phyloP scores from a whole-genome alignment of 1,140 invertebrate species.

The Macrobrachium rosenbergii region DNA sequence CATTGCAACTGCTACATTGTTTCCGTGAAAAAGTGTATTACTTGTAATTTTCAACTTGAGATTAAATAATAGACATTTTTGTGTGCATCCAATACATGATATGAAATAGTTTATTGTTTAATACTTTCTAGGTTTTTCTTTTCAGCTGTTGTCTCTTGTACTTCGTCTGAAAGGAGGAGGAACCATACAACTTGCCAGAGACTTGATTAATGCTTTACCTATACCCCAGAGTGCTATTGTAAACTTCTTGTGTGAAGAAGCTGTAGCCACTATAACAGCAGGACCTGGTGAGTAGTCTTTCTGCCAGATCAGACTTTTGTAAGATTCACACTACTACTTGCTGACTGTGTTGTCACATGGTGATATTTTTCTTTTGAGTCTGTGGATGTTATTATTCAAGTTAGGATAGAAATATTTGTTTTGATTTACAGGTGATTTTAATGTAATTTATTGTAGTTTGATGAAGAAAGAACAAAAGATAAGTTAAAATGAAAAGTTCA shows the following conservation, averaged over 20 bases:
- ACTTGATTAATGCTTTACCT: conserved; percentile 50
- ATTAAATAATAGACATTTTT: too few relatives aligned
- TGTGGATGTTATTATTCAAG: too few relatives aligned
- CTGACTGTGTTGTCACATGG: background rate
- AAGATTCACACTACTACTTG: background rate
- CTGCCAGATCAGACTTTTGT: background rate
- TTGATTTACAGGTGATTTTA: too few relatives aligned
- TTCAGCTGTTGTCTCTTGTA: conserved; percentile 42
- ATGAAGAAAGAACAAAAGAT: too few relatives aligned
- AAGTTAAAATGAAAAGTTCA: too few relatives aligned
- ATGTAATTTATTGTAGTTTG: too few relatives aligned
- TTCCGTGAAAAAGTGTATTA: too few relatives aligned
- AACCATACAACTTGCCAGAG: conserved; percentile 44
- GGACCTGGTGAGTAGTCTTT: conserved; percentile 38
- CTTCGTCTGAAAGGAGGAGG: conserved; percentile 27
- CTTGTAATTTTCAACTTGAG: background rate
- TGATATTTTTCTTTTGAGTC: background rate
- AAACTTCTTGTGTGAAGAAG: conserved; percentile 50
- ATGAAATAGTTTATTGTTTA: background rate
- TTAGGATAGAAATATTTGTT: too few relatives aligned
- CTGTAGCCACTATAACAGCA: conserved; percentile 50
- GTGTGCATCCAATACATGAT: too few relatives aligned
- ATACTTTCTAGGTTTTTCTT: background rate
- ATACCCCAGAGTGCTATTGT: conserved; percentile 33
- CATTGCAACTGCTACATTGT: too few relatives aligned